Conservation (phyloP, 1,140 invertebrate species). For the Lucilia sericata region DNA sequence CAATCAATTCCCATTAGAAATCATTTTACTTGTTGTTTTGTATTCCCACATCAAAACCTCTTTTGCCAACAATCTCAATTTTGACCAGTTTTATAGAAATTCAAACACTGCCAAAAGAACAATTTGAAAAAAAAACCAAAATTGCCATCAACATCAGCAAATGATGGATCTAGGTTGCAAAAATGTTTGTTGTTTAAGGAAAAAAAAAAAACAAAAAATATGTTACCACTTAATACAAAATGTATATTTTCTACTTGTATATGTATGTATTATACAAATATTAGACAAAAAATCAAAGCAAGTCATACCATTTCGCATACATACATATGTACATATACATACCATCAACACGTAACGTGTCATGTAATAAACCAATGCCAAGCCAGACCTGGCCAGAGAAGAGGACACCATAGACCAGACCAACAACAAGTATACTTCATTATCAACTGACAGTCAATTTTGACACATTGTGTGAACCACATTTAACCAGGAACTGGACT, state of each 20-base stretch:
- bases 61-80: not conserved
- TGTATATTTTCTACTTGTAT: too few relatives aligned
- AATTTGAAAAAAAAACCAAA: not conserved
- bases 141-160: too few relatives aligned
- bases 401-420: not conserved
- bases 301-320: too few relatives aligned
- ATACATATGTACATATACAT: too few relatives aligned
- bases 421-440: conserved; percentile 35
- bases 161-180: not conserved
- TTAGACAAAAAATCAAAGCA: too few relatives aligned
- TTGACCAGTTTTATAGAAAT: not conserved
- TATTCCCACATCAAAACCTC: not conserved
- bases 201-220: not conserved
- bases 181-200: not conserved
- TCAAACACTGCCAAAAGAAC: not conserved
- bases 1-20: not conserved
- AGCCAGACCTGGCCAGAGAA: too few relatives aligned
- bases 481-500: conserved; percentile 1
- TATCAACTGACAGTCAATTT: conserved; percentile 37
- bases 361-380: too few relatives aligned
- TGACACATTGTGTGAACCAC: conserved; percentile 30
- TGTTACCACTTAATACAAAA: not conserved
- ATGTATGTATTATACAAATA: too few relatives aligned
- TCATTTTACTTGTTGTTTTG: not conserved
- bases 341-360: too few relatives aligned